Conservation (phyloP, 2,888 invertebrate genomes). For the Epistrophe grossulariae region DNA sequence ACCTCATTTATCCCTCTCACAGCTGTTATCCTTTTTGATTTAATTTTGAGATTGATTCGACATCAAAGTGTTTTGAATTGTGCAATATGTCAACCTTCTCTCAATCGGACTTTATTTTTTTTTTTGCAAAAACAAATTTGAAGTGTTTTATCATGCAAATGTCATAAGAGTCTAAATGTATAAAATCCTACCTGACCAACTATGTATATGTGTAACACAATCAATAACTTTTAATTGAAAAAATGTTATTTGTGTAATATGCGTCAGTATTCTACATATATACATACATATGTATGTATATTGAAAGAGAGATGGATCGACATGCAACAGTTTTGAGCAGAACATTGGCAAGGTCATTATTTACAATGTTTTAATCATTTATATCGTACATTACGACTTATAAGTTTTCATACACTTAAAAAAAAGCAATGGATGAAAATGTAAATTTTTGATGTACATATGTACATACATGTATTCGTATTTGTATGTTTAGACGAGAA, state of each 20-base stretch:
- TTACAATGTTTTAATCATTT: background rate
- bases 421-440: background rate
- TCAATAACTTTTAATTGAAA: constrained; percentile 33
- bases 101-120: background rate
- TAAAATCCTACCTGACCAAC: background rate
- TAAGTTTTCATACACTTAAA: background rate
- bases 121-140: background rate
- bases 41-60: constrained; percentile 3
- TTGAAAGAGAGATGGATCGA: background rate
- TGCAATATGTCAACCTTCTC: background rate
- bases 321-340: constrained; percentile 22
- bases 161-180: constrained; percentile 1
- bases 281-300: no score
- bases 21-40: background rate
- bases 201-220: constrained; percentile 3
- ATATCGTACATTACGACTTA: background rate
- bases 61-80: background rate
- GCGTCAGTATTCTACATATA: background rate
- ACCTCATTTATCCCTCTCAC: background rate
- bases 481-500: no score
- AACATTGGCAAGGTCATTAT: constrained; percentile 1
- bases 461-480: no score
- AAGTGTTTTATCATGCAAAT: constrained; percentile 12
- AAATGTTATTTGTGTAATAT: constrained; percentile 21
- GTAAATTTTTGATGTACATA: no score